A percentile compares a stretch with the other conserved stretches of the same genome.
Evolutionary conservation across 2,888 invertebrate genomes (phyloP).

Genomic region (Axea sp.): DNA sequence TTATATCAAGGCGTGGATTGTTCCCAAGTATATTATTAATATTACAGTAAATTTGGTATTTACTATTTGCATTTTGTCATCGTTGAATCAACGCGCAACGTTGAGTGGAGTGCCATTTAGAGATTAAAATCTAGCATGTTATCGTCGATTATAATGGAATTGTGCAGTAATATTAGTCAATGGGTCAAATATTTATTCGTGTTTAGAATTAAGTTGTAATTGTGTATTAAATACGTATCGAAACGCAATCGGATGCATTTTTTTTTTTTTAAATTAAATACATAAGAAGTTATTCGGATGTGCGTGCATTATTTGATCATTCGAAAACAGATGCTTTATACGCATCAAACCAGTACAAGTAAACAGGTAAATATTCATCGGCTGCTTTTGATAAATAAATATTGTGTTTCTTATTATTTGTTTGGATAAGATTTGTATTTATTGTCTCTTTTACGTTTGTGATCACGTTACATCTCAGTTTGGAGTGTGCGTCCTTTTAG

Average conservation of each 20-base stretch:
- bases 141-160: constrained; percentile 49
- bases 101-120: constrained; percentile 36
- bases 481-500: no score
- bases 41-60: constrained; percentile 31
- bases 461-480: no score
- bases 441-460: no score
- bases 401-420: no score
- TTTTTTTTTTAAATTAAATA: no score
- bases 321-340: no score
- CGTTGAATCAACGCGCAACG: constrained; percentile 24
- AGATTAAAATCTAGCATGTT: constrained; percentile 50
- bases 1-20: constrained; percentile 13
- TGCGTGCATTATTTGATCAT: no score
- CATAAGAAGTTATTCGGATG: no score
- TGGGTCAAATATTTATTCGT: constrained; percentile 24
- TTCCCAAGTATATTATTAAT: constrained; percentile 21
- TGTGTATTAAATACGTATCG: constrained; percentile 9
- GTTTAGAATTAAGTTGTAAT: constrained; percentile 19
- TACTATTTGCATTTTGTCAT: constrained; percentile 49
- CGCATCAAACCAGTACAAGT: no score
- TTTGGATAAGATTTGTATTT: no score
- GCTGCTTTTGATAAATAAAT: no score
- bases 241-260: constrained; percentile 2
- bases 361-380: no score
- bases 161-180: constrained; percentile 36